These are phyloP conservation scores for Lithobates sylvaticus DNA, from an alignment of 2,797 vertebrate genomes.

Conservation along the genomic window DNA sequence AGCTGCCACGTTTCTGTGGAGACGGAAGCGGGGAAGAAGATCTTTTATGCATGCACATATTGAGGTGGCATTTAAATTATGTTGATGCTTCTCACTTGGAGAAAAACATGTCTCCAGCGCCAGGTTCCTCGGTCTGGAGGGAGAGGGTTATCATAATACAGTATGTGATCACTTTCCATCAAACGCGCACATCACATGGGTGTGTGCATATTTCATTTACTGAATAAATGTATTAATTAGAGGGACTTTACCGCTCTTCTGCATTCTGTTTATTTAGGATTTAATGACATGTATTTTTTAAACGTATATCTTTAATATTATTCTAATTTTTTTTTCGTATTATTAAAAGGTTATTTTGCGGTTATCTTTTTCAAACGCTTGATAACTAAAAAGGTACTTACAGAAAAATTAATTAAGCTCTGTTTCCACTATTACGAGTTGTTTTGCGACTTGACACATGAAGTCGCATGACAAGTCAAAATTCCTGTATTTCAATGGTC, in stretches of 20 bases:
- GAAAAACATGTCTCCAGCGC: slow-evolving; percentile 67
- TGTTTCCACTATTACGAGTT: too few relatives aligned
- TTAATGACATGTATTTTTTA: too few relatives aligned
- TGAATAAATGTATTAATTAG: background rate
- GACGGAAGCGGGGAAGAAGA: slow-evolving; percentile 61
- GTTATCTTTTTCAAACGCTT: too few relatives aligned
- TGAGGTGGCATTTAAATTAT: slow-evolving; percentile 73
- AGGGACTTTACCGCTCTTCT: background rate
- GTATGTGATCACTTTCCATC: slow-evolving; percentile 62
- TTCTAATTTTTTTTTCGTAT: too few relatives aligned
- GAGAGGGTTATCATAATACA: slow-evolving; percentile 70
- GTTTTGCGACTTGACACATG: too few relatives aligned
- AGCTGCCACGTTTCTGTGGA: slow-evolving; percentile 67
- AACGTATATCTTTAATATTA: too few relatives aligned
- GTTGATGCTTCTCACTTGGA: slow-evolving; percentile 69
- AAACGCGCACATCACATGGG: slow-evolving; percentile 69
- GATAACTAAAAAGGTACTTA: too few relatives aligned
- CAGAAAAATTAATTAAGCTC: too few relatives aligned
- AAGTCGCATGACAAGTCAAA: too few relatives aligned
- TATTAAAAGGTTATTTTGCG: too few relatives aligned
- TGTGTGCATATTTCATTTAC: slow-evolving; percentile 46
- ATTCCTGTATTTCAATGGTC: too few relatives aligned
- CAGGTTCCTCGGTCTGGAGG: slow-evolving; percentile 72
- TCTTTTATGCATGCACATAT: slow-evolving; percentile 69
- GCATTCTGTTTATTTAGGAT: background rate